Evolutionary conservation across 1,140 invertebrate species (phyloP), one percentile per base, ranked within the genome.

Genomic region (Neodiprion fabricii): DNA sequence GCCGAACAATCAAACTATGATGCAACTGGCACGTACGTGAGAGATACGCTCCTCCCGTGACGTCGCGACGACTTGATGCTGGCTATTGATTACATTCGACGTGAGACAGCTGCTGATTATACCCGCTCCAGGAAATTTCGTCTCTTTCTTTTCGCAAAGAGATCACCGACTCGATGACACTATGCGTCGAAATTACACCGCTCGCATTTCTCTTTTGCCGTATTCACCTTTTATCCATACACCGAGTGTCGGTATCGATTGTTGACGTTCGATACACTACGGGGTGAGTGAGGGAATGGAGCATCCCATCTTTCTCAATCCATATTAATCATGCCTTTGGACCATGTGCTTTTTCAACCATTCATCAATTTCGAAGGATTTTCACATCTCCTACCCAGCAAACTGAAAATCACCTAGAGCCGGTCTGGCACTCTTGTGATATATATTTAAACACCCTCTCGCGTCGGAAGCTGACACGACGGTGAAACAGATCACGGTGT

Each of bases 291-390:
- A 17, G 53, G 11, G 53, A 61, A 75, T 71, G 72, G 74, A 73
- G 69, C 65, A 67, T 50, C 72, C 66, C 68, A 74, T 78, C 81
- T 77, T 82, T 80, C 78, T 83, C 79, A 77, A 81, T 82, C 81
- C 79, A 82, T 83, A 83, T 83, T 83, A 83, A 83, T 83, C 82
- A 83, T 76, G 72, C 40, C 67, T 67, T 75, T 72, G 69, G 65
- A 68, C 71, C 68, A 70, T 40, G n/a, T 74, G 74, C 40, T 23
- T 65, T 69, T 61, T 28, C 53, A 76, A 74, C 76, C 80, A 83
- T 83, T 83, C 82, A 82, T 83, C 82, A 82, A 82, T 79, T 76
- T 81, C 28, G 72, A 73, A 76, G 79, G 79, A 81, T 82, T 76
- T 76, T 72, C 76, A 82, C 81, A 82, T 82, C 79, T 80, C 78